Percentiles rank a stretch among this genome's conserved stretches.
Evolutionary conservation across 2,113 vertebrate genomes (phyloP).

Genomic region (Stomatorhinus ivindoensis): DNA sequence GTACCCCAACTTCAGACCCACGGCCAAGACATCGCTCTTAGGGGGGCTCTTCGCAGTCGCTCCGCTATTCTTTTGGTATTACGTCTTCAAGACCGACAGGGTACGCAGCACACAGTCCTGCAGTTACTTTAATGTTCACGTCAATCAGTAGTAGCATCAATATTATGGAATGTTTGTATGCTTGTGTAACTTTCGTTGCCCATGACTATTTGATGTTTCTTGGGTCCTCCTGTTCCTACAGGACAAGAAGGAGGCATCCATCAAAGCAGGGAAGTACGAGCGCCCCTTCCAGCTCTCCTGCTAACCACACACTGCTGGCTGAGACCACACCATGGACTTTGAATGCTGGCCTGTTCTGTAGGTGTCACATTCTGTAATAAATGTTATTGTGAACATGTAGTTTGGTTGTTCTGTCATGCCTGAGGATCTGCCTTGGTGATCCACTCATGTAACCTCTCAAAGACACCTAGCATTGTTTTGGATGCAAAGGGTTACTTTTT

Average conservation of each 20-base stretch:
- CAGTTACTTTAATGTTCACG: background rate
- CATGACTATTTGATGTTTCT: background rate
- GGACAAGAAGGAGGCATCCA: constrained; percentile 66
- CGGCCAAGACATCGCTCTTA: constrained; percentile 69
- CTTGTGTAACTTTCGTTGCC: background rate
- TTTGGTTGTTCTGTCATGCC: background rate
- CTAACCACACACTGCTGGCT: constrained; percentile 44
- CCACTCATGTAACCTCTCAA: background rate
- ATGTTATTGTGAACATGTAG: background rate
- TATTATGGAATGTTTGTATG: background rate
- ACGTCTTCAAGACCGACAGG: constrained; percentile 64
- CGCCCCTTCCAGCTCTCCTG: constrained; percentile 51
- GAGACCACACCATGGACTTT: background rate
- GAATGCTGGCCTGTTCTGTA: background rate
- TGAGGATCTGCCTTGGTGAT: background rate
- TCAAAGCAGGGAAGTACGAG: constrained; percentile 65
- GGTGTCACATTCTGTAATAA: constrained; percentile 3
- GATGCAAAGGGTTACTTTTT: background rate
- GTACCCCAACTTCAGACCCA: constrained; percentile 66
- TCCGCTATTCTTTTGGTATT: constrained; percentile 63
- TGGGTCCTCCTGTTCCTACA: constrained; percentile 37
- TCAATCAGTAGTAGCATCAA: background rate
- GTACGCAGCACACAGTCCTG: constrained; percentile 49
- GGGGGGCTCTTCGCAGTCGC: constrained; percentile 55
- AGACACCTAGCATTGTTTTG: background rate